Base-by-base conservation (phyloP, 2,888 invertebrate species). In the Drosophila setosimentum region DNA sequence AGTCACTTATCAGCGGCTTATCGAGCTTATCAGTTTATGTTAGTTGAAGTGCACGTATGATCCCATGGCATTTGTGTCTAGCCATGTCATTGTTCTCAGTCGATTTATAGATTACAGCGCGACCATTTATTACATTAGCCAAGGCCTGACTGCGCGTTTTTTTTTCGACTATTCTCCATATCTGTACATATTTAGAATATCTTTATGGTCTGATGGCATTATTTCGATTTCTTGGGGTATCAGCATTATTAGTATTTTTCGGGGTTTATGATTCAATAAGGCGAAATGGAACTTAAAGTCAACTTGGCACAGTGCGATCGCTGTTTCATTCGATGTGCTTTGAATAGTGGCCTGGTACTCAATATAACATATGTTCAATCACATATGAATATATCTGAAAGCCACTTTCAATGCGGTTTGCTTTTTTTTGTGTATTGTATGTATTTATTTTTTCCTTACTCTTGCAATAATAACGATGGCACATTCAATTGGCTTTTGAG, bases 51-150 rank as follows among this genome's bases (percentile, higher is more conserved):
- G 3, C 55, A 58, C 67, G 59, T 32, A 80, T 77, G 81, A 80
- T 78, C 68, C 64, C 69, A 81, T 16, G 24, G 33, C 49, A 59
- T 50, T 30, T 61, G 71, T 59, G 82, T 77, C 68, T 82, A 58
- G 83, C 78, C 75, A 57, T 71, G 89, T 83, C 84, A 83, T 78
- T 75, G 68, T 83, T 75, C 57, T 75, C 60, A 35, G 78, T 54
- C 69, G 62, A 68, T 75, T 88, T 78, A 11, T 45, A 49, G 68
- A 74, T 67, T 53, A 33, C n/a, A 5, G 0, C n/a, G 32, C 21
- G n/a, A 10, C 0, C n/a, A 37, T 76, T 74, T 63, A 75, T 64
- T 55, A 51, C 45, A 61, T 69, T 69, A 76, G 42, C 76, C 76
- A 79, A 68, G 80, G 59, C 37, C 58, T 42, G 18, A 18, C 33